Percentiles rank a stretch among this genome's conserved stretches.
Conservation (phyloP, 2,888 invertebrate genomes). For the Acanthosepion pharaonis region DNA sequence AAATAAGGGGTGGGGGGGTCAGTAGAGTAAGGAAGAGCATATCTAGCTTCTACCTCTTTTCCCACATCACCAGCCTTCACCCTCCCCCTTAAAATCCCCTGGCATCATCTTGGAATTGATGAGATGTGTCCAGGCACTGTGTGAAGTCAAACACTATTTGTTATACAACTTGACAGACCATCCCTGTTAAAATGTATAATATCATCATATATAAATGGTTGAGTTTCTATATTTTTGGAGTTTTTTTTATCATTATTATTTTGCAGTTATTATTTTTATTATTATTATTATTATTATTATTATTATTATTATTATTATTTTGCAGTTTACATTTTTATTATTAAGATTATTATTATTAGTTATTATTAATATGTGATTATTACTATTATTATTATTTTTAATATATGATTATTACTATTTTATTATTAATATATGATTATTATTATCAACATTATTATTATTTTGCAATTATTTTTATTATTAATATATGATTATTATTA, state of each 20-base stretch:
- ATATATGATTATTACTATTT: too few species aligned
- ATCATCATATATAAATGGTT: neutral
- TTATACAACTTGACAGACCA: neutral
- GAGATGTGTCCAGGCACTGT: slow-evolving; percentile 17
- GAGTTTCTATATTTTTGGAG: neutral
- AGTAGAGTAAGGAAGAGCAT: neutral
- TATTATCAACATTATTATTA: too few species aligned
- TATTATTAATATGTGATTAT: too few species aligned
- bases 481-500: too few species aligned
- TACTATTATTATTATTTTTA: too few species aligned
- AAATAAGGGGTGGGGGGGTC: neutral
- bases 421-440: too few species aligned
- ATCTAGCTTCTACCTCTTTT: neutral
- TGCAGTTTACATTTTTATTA: too few species aligned
- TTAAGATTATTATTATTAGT: too few species aligned
- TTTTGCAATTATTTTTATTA: too few species aligned
- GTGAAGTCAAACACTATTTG: slow-evolving; percentile 10
- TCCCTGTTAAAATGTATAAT: neutral
- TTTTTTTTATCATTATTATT: neutral
- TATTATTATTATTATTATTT: too few species aligned
- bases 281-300: too few species aligned
- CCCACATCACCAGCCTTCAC: neutral
- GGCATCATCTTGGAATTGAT: neutral
- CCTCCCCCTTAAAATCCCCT: neutral
- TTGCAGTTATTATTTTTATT: neutral